Conservation (phyloP, 2,888 invertebrate genomes). For the Scaptomyza tumidula region DNA sequence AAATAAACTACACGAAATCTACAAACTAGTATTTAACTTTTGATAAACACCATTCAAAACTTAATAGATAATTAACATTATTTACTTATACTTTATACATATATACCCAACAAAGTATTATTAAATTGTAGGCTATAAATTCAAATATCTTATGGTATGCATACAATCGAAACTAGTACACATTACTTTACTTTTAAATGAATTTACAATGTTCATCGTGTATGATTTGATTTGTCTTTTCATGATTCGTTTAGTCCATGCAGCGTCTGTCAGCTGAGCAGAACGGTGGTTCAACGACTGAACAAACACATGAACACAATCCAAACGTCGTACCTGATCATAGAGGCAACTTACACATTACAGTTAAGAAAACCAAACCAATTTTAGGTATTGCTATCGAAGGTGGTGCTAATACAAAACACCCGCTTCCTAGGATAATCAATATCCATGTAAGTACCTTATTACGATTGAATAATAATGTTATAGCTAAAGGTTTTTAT, state of each 20-base stretch:
- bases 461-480: not conserved
- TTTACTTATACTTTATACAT: not conserved
- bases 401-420: slow-evolving; percentile 98
- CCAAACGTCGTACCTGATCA: slow-evolving; percentile 92
- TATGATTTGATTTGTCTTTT: slow-evolving; percentile 54
- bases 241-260: slow-evolving; percentile 86
- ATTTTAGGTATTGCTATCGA: slow-evolving; percentile 98
- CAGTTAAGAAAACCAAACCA: slow-evolving; percentile 96
- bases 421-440: slow-evolving; percentile 96
- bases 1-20: slow-evolving; percentile 18
- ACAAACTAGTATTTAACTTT: slow-evolving; percentile 20
- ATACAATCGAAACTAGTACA: not conserved
- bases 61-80: slow-evolving; percentile 9
- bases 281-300: slow-evolving; percentile 86
- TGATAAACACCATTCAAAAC: slow-evolving; percentile 43
- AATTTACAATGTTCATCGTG: slow-evolving; percentile 10
- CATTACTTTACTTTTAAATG: not conserved
- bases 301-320: slow-evolving; percentile 85
- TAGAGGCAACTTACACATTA: slow-evolving; percentile 94
- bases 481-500: not conserved
- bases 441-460: slow-evolving; percentile 94
- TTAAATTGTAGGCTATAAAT: slow-evolving; percentile 38
- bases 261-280: slow-evolving; percentile 89
- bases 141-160: not conserved
- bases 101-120: slow-evolving; percentile 36